Conservation (phyloP, 1,140 invertebrate species). For the Brachionus rotundiformis region DNA sequence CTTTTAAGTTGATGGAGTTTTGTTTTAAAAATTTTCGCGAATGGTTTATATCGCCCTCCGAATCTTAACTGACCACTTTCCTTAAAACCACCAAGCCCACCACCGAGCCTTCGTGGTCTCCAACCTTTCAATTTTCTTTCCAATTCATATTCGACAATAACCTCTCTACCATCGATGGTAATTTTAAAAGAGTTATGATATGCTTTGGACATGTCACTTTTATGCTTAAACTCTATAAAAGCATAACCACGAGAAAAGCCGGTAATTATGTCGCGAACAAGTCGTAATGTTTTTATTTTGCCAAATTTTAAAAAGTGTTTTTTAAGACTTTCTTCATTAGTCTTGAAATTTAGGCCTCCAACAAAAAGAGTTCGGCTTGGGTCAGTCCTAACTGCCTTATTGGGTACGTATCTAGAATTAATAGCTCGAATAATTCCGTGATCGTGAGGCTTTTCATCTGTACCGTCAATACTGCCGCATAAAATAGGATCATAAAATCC, state of each 20-base stretch:
- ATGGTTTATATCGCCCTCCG: conserved; percentile 77
- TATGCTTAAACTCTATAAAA: conserved; percentile 75
- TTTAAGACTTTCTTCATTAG: conserved; percentile 67
- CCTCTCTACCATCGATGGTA: conserved; percentile 68
- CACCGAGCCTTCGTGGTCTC: conserved; percentile 80
- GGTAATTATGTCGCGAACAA: conserved; percentile 79
- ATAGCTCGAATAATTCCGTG: conserved; percentile 75
- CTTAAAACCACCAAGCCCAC: conserved; percentile 81
- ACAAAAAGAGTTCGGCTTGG: conserved; percentile 77
- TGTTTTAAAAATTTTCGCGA: conserved; percentile 54
- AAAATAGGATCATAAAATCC: conserved; percentile 64
- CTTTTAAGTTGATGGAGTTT: background rate
- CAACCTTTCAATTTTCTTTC: conserved; percentile 72
- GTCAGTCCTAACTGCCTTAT: conserved; percentile 66
- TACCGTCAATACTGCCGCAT: conserved; percentile 80
- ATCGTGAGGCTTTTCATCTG: conserved; percentile 79
- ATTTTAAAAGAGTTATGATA: background rate
- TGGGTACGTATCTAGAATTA: conserved; percentile 55
- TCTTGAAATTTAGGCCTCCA: conserved; percentile 73
- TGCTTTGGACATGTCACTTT: conserved; percentile 21
- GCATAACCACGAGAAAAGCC: conserved; percentile 79
- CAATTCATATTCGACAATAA: conserved; percentile 68
- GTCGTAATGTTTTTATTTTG: conserved; percentile 70
- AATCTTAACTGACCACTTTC: conserved; percentile 84
- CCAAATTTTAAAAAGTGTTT: conserved; percentile 63